Percentiles rank a stretch among this genome's conserved stretches.
These are phyloP conservation scores for Bradynema listronoti DNA, from an alignment of 1,140 invertebrate genomes.

Conservation along the genomic window DNA sequence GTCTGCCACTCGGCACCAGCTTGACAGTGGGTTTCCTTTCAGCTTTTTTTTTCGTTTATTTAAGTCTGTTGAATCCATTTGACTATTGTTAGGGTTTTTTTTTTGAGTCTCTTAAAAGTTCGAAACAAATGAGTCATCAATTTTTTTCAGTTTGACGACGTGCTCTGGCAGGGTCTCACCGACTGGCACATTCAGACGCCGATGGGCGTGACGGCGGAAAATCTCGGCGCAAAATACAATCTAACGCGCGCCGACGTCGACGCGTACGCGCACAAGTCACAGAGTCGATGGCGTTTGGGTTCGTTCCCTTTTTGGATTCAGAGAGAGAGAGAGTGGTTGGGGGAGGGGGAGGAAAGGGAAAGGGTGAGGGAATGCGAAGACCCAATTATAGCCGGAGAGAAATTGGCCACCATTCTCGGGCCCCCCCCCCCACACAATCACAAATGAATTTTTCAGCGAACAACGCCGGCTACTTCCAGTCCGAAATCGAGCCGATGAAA, in stretches of 20 bases:
- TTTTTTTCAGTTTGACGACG: constrained; percentile 75
- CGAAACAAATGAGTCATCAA: too few species aligned
- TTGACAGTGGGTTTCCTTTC: constrained; percentile 60
- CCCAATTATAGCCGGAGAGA: too few species aligned
- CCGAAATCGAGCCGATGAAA: constrained; percentile 79
- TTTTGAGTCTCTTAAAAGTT: too few species aligned
- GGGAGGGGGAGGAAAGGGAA: too few species aligned
- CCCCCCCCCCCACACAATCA: neutral
- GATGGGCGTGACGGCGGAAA: constrained; percentile 96
- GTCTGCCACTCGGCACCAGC: constrained; percentile 73
- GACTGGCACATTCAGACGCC: constrained; percentile 82
- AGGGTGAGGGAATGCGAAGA: too few species aligned
- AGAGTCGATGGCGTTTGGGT: constrained; percentile 61
- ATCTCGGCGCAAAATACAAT: constrained; percentile 81
- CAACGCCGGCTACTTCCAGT: constrained; percentile 77
- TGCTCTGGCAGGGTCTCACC: constrained; percentile 80
- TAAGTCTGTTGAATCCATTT: too few species aligned
- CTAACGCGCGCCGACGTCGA: constrained; percentile 80
- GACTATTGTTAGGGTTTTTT: too few species aligned
- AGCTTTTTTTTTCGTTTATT: constrained; percentile 12
- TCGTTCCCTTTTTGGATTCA: neutral
- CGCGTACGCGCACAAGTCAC: constrained; percentile 75
- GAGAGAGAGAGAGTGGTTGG: too few species aligned
- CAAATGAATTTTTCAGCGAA: constrained; percentile 65
- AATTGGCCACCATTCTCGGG: neutral